A percentile compares a stretch with the other conserved stretches of the same genome.
Evolutionary conservation across 2,797 vertebrate species (phyloP).

Genomic region (Alectoris magna): DNA sequence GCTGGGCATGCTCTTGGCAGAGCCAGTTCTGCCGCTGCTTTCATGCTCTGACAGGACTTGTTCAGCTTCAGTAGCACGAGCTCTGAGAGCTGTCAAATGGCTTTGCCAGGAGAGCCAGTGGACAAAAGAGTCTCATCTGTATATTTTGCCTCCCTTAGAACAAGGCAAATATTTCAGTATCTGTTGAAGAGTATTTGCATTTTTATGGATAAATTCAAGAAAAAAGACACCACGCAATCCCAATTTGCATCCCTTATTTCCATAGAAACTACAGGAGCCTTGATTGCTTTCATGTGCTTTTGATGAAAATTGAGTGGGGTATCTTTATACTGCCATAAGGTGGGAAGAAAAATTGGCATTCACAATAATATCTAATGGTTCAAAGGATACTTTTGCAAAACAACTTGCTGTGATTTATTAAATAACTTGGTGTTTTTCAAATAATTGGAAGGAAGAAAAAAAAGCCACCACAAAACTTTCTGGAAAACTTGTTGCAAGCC

Average conservation of each 20-base stretch:
- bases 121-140: constrained; percentile 29
- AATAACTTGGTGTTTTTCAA: constrained; percentile 54
- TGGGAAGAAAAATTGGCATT: constrained; percentile 31
- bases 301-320: constrained; percentile 49
- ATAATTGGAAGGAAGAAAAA: neutral
- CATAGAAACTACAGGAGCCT: constrained; percentile 68
- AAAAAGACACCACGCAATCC: constrained; percentile 67
- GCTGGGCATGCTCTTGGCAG: fast-evolving
- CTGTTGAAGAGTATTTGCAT: constrained; percentile 67
- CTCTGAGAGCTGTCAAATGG: neutral
- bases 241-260: constrained; percentile 75
- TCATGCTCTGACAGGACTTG: fast-evolving
- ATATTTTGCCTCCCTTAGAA: constrained; percentile 34
- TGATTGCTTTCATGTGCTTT: constrained; percentile 62
- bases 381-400: constrained; percentile 60
- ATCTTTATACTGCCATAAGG: constrained; percentile 41
- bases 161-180: constrained; percentile 58
- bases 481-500: neutral
- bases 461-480: neutral
- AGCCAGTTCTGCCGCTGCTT: neutral
- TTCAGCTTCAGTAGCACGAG: fast-evolving
- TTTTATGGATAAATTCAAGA: constrained; percentile 75
- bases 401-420: constrained; percentile 56
- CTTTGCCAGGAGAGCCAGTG: constrained; percentile 5
- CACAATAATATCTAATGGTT: constrained; percentile 54